phyloP scores from a whole-genome alignment of 2,888 invertebrate genomes.

The Charanyca ferruginea region DNA sequence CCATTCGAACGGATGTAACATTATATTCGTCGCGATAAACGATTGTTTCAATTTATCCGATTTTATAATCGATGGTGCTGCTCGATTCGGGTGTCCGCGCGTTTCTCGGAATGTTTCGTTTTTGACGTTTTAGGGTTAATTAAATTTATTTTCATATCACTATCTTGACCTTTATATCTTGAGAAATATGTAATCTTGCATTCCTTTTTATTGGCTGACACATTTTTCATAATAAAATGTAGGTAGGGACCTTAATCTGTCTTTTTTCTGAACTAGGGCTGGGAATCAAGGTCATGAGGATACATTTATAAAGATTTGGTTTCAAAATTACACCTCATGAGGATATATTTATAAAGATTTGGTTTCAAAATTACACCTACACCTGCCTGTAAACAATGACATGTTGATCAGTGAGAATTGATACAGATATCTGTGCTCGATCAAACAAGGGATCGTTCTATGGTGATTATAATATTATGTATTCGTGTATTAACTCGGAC shows the following conservation, averaged over 20 bases:
- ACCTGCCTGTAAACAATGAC: background rate
- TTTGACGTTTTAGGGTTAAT: constrained; percentile 70
- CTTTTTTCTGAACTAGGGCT: constrained; percentile 9
- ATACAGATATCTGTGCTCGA: background rate
- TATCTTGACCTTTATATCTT: constrained; percentile 65
- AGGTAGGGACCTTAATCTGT: constrained; percentile 9
- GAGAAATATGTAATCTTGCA: constrained; percentile 56
- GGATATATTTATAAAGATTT: too few species aligned
- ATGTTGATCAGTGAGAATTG: background rate
- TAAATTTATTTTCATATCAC: constrained; percentile 65
- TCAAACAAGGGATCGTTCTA: background rate
- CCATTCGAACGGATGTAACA: constrained; percentile 69
- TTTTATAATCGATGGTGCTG: constrained; percentile 67
- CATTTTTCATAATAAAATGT: constrained; percentile 55
- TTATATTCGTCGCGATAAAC: constrained; percentile 73
- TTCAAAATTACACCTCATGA: background rate
- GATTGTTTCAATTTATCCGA: constrained; percentile 71
- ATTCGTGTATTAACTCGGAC: background rate
- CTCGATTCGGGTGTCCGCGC: constrained; percentile 62
- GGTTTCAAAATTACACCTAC: background rate
- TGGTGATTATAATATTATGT: background rate
- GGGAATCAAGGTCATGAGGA: background rate
- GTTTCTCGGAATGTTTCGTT: constrained; percentile 62
- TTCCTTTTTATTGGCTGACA: constrained; percentile 54
- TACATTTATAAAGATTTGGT: too few species aligned